Conservation (phyloP, 2,113 vertebrate genomes). For the Nyctibius bracteatus region DNA sequence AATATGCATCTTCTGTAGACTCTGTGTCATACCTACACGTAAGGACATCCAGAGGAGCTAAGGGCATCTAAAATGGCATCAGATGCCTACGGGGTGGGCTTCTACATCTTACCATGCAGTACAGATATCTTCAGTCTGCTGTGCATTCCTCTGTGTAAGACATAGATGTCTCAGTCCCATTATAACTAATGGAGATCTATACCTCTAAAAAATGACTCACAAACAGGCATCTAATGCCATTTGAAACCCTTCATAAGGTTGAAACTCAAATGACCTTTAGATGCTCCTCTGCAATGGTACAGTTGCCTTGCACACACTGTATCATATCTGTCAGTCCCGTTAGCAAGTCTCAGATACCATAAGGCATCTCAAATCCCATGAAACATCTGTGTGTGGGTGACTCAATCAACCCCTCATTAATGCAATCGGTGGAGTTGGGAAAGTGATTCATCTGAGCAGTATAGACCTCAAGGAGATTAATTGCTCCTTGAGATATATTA, state of each 20-base stretch:
- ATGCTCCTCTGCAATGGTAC: background rate
- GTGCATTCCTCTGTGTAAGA: rapidly evolving
- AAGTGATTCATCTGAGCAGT: background rate
- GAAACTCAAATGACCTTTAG: background rate
- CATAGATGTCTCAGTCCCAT: rapidly evolving
- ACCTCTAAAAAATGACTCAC: background rate
- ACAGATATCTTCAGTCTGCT: background rate
- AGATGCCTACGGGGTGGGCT: background rate
- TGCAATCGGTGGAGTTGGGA: no score
- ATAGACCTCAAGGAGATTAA: background rate
- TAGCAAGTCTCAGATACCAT: background rate
- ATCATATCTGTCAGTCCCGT: no score
- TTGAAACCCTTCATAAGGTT: background rate
- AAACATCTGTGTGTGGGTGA: background rate
- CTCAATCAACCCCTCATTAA: background rate
- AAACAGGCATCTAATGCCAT: no score
- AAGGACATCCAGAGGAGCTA: background rate
- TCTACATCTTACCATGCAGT: background rate
- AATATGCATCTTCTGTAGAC: background rate
- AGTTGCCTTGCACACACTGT: background rate
- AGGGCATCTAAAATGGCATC: background rate
- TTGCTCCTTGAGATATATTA: background rate
- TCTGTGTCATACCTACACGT: background rate
- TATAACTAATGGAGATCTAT: background rate
- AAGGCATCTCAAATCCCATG: background rate